A percentile compares a stretch with the other conserved stretches of the same genome.
These are phyloP conservation scores for Atlantisia rogersi DNA, from an alignment of 2,113 vertebrate genomes.

Conservation along the genomic window DNA sequence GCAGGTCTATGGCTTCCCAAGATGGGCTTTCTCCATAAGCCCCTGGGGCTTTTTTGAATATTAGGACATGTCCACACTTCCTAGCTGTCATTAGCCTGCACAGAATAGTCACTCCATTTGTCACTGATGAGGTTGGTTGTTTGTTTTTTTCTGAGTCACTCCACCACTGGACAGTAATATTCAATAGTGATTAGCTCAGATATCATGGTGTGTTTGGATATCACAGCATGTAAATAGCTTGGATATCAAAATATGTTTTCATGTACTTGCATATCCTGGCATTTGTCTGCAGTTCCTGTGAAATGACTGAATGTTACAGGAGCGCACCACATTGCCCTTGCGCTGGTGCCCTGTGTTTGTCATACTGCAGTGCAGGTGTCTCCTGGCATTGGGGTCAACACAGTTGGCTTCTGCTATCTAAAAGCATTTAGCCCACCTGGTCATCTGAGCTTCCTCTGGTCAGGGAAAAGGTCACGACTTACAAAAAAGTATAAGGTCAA, in stretches of 20 bases:
- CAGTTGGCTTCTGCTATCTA: not conserved
- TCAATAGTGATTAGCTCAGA: not conserved
- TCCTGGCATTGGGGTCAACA: not conserved
- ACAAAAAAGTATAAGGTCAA: not conserved
- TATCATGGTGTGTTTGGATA: not conserved
- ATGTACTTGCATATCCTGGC: not conserved
- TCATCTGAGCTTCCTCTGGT: not conserved
- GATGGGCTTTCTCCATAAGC: not conserved
- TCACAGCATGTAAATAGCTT: not conserved
- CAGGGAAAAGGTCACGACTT: not conserved
- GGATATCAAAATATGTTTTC: not conserved
- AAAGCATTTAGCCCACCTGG: not conserved
- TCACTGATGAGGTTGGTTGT: not conserved
- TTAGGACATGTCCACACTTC: not conserved
- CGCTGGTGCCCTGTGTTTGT: accelerated
- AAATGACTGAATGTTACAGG: not conserved
- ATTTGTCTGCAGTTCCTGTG: not conserved
- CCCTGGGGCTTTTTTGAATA: not conserved
- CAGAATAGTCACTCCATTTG: not conserved
- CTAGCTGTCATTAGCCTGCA: not conserved
- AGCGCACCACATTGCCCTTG: not conserved
- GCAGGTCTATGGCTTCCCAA: not conserved
- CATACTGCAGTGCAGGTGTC: not conserved
- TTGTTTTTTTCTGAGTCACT: not conserved
- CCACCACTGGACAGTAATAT: not conserved